phyloP scores from a whole-genome alignment of 2,113 vertebrate genomes.

The Neolamprologus sp. region DNA sequence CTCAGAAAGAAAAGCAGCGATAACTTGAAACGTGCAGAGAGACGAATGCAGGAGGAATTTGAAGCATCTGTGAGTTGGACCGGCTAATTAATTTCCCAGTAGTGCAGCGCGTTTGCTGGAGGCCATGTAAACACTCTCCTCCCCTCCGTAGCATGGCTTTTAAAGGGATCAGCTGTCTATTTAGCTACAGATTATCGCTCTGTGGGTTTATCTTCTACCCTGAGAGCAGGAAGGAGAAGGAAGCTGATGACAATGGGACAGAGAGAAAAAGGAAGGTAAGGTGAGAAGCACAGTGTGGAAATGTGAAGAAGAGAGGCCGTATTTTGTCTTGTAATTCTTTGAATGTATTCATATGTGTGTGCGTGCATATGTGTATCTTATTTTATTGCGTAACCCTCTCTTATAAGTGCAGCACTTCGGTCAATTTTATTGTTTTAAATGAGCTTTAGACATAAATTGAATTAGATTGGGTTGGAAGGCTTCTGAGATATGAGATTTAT shows the following conservation, averaged over 20 bases:
- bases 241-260: neutral
- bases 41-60: neutral
- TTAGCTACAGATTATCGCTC: conserved; percentile 46
- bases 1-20: neutral
- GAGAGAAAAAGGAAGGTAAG: neutral
- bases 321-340: neutral
- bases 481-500: neutral
- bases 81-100: conserved; percentile 49
- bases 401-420: neutral
- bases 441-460: neutral
- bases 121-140: conserved; percentile 50
- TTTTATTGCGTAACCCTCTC: neutral
- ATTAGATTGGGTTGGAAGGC: neutral
- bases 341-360: fast-evolving
- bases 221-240: neutral
- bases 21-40: neutral
- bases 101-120: conserved; percentile 20
- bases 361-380: too few relatives aligned
- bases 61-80: conserved; percentile 1
- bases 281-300: neutral
- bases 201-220: conserved; percentile 31
- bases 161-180: conserved; percentile 49
- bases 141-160: conserved; percentile 3
- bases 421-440: neutral
- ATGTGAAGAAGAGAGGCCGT: neutral